Evolutionary conservation across 2,113 vertebrate genomes (phyloP).

Genomic region (Calyptomena viridis): DNA sequence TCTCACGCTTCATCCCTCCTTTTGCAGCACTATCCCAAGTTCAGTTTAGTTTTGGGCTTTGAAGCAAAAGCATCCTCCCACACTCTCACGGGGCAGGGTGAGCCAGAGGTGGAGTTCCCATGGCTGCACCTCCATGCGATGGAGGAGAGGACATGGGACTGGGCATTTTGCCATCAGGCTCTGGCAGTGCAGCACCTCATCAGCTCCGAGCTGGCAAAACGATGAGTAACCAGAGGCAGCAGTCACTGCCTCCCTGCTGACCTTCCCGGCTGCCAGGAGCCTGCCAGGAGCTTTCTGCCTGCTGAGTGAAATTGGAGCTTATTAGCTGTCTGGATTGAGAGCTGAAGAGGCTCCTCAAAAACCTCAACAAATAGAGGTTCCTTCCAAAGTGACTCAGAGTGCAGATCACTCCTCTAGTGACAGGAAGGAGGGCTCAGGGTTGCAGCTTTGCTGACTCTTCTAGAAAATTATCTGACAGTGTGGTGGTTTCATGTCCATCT

Average conservation of each 20-base stretch:
- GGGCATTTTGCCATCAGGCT: not conserved
- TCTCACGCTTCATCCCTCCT: not conserved
- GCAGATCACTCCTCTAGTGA: not conserved
- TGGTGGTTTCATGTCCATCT: not conserved
- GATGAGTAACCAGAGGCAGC: not conserved
- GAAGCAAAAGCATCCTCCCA: too few species aligned
- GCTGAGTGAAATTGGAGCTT: constrained; percentile 10
- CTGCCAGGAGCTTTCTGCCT: not conserved
- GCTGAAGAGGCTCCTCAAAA: not conserved
- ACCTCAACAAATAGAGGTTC: not conserved
- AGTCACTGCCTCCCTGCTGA: not conserved
- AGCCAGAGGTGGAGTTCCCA: not conserved
- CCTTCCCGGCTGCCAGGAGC: not conserved
- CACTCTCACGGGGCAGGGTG: not conserved
- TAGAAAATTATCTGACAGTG: not conserved
- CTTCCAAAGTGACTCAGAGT: not conserved
- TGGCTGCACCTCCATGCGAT: not conserved
- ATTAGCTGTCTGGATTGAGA: not conserved
- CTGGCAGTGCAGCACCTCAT: not conserved
- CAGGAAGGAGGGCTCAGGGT: not conserved
- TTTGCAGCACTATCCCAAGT: not conserved
- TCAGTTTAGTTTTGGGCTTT: not conserved
- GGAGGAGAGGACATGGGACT: not conserved
- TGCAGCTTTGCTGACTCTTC: not conserved
- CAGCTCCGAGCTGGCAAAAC: not conserved